These are phyloP conservation scores for Chrosomus eos DNA, from an alignment of 2,797 vertebrate genomes.

Conservation along the genomic window DNA sequence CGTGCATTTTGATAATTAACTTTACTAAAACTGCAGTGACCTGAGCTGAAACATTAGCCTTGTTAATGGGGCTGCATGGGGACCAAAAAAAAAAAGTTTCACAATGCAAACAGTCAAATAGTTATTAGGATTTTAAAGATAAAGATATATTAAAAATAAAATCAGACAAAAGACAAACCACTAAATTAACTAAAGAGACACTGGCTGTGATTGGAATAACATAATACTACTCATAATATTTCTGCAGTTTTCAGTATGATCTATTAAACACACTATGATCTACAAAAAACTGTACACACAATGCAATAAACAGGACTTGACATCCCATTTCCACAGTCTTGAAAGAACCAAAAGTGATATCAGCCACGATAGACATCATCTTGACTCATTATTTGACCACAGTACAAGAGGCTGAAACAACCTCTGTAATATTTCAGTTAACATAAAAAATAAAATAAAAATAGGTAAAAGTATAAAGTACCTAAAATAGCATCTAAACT, in stretches of 20 bases:
- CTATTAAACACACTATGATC: neutral
- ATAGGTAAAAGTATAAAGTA: neutral
- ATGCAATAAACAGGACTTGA: neutral
- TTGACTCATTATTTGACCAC: neutral
- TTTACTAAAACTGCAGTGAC: conserved; percentile 67
- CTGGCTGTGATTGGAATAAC: neutral
- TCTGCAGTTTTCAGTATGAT: neutral
- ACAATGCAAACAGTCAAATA: neutral
- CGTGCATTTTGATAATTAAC: conserved; percentile 64
- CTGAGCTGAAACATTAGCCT: conserved; percentile 67
- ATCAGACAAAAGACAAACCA: neutral
- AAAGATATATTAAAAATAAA: neutral
- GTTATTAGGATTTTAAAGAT: neutral
- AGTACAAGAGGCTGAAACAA: neutral
- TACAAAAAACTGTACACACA: neutral
- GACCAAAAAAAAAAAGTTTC: neutral
- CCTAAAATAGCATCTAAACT: neutral
- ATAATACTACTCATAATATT: neutral
- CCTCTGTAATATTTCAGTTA: neutral
- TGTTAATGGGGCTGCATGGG: neutral
- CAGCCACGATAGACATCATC: too few relatives aligned
- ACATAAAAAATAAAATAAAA: too few relatives aligned
- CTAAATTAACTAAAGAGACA: too few relatives aligned
- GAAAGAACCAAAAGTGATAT: neutral
- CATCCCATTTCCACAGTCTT: neutral